Evolutionary conservation across 2,888 invertebrate genomes (phyloP), one percentile per base, ranked within the genome.

Genomic region (Magallana nippona): DNA sequence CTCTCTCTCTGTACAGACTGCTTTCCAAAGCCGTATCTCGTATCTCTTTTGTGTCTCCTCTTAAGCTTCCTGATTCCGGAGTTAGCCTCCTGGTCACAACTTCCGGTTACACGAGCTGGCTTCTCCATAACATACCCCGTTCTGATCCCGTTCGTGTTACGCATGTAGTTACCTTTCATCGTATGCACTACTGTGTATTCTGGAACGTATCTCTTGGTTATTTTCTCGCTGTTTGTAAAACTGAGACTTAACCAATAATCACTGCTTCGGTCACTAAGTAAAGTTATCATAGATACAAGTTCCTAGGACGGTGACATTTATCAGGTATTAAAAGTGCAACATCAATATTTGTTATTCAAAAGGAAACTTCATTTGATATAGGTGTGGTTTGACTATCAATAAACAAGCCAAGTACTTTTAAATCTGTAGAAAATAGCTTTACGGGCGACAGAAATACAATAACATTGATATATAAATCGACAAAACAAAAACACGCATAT

Each of bases 91-190:
- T 15, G 71, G 22, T 22, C 10, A 32, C 32, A 71, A 27, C 71
- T 71, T 71, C 71, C 71, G 22, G 71, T 71, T 71, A 71, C 71
- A 71, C 27, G 71, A 32, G 71, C 71, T 27, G 32, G 22, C 71
- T 32, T 27, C 71, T 71, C 32, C 15, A 32, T 71, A 5, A 71
- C 71, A 22, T 71, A 71, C 71, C 19, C 11, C 11, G 22, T 71
- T 71, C 32, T 71, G 71, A 71, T 71, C 71, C 0, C 17, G 32
- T 71, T 71, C 19, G 15, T 32, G 71, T 27, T 71, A 71, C 32
- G 27, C 71, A 71, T 71, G 71, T 71, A 11, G 27, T 71, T 27
- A 13, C 71, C 71, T 32, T 71, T 71, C 32, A 71, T 71, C 32
- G 32, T 71, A 13, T 71, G 27, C 32, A 71, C 22, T 27, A 71